phyloP scores from a whole-genome alignment of 2,888 invertebrate genomes.

The Pachydiplax longipennis region DNA sequence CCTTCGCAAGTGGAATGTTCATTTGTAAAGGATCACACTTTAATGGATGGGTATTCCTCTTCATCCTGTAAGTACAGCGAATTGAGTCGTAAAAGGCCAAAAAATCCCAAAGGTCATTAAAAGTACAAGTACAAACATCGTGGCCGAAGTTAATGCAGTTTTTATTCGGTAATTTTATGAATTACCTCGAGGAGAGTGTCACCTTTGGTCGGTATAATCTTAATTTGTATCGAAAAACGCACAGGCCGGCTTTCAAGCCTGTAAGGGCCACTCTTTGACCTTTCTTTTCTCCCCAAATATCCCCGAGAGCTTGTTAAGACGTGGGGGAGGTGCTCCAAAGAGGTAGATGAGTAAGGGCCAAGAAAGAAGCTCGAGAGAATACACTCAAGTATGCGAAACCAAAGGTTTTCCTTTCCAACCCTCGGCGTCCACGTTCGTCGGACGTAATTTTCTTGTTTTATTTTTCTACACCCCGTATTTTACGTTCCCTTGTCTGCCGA shows the following conservation, averaged over 20 bases:
- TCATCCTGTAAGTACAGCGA: not conserved
- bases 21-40: too few species aligned
- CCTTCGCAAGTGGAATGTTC: too few species aligned
- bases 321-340: not conserved
- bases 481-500: conserved; percentile 1
- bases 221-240: not conserved
- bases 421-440: not conserved
- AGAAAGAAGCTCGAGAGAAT: not conserved
- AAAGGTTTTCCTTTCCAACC: not conserved
- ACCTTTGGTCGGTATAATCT: not conserved
- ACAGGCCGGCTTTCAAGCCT: not conserved
- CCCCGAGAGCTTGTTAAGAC: not conserved
- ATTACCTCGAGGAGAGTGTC: not conserved
- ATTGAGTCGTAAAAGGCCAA: not conserved
- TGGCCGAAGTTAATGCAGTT: not conserved
- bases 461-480: not conserved
- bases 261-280: not conserved
- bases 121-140: too few species aligned
- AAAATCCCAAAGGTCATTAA: not conserved
- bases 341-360: not conserved
- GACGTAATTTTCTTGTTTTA: not conserved
- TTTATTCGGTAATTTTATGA: not conserved
- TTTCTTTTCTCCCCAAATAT: not conserved
- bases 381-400: not conserved
- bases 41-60: too few species aligned